phyloP scores from a whole-genome alignment of 2,113 vertebrate genomes.

The Thalassarche chlororhynchos region DNA sequence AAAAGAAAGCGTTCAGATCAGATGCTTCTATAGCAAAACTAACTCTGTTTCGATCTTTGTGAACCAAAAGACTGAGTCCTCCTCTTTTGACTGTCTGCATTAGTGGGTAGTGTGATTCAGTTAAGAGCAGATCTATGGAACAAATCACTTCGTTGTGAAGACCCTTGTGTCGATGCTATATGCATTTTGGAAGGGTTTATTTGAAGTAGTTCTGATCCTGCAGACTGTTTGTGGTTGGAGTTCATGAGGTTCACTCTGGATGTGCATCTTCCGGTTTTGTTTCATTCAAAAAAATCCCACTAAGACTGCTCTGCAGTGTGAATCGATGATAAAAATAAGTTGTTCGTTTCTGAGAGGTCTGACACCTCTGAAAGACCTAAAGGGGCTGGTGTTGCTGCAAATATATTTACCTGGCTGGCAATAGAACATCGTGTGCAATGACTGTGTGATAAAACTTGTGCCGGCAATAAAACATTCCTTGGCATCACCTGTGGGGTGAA shows the following conservation, averaged over 20 bases:
- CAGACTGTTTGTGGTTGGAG: neutral
- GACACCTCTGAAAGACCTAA: neutral
- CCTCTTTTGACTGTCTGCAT: neutral
- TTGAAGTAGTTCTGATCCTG: neutral
- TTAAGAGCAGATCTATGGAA: neutral
- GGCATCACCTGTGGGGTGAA: neutral
- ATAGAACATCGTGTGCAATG: neutral
- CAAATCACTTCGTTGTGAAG: neutral
- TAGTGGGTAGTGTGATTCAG: neutral
- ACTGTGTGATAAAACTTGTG: neutral
- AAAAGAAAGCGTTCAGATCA: neutral
- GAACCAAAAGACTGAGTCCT: neutral
- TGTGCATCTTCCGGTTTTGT: neutral
- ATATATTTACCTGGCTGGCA: neutral
- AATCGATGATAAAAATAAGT: neutral
- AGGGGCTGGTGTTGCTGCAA: neutral
- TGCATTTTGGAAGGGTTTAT: neutral
- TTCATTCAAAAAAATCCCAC: neutral
- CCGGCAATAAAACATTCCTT: neutral
- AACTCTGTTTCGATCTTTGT: neutral
- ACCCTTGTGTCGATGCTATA: neutral
- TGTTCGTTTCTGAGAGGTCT: neutral
- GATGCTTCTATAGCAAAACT: neutral
- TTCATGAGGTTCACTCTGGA: neutral
- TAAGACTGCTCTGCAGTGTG: neutral